Percentiles rank a stretch among this genome's conserved stretches.
These are phyloP conservation scores for Phocides pigmalion DNA, from an alignment of 1,140 invertebrate species.

Conservation along the genomic window DNA sequence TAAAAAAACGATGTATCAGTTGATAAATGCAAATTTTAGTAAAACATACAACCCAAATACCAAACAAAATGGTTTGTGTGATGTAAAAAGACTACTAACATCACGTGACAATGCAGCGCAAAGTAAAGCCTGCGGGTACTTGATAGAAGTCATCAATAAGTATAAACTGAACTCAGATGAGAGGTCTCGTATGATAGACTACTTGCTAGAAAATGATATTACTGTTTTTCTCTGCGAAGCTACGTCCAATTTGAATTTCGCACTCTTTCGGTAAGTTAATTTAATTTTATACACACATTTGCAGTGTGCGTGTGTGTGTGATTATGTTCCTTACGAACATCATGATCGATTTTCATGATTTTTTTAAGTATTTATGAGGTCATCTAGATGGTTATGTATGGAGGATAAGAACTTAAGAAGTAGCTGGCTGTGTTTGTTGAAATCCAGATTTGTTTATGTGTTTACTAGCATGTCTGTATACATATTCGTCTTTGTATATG, in stretches of 20 bases:
- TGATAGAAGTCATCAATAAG: slow-evolving; percentile 64
- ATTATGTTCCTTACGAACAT: no score
- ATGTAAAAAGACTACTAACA: slow-evolving; percentile 71
- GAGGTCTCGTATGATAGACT: slow-evolving; percentile 57
- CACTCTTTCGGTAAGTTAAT: slow-evolving; percentile 63
- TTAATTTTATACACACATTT: no score
- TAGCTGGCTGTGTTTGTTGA: no score
- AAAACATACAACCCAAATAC: slow-evolving; percentile 72
- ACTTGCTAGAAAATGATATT: slow-evolving; percentile 74
- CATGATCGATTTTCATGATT: no score
- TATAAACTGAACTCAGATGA: slow-evolving; percentile 60
- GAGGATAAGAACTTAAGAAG: no score
- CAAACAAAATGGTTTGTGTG: slow-evolving; percentile 67
- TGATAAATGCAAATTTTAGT: slow-evolving; percentile 67
- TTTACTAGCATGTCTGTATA: no score
- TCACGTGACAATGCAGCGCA: slow-evolving; percentile 65
- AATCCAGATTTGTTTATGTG: no score
- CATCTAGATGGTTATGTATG: no score
- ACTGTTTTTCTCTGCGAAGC: slow-evolving; percentile 73
- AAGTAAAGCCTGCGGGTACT: slow-evolving; percentile 68
- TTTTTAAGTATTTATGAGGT: no score
- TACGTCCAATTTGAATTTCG: slow-evolving; percentile 70
- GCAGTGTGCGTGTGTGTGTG: no score
- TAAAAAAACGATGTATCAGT: slow-evolving; percentile 51
- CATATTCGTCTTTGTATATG: no score